Conservation (phyloP, 2,113 vertebrate genomes). For the Oplegnathus fasciatus region DNA sequence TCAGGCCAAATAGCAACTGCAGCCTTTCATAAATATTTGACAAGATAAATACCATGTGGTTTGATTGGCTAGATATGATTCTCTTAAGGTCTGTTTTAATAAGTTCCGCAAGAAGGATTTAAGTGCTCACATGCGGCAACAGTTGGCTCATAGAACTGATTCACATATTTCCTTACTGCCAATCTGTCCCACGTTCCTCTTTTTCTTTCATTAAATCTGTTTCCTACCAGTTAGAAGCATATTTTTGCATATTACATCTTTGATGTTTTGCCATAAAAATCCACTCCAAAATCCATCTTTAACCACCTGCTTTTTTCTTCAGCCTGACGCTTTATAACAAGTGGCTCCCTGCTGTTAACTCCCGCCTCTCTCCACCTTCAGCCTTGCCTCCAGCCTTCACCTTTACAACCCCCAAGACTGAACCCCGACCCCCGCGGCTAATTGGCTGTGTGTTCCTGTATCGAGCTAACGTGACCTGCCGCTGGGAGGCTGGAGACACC, state of each 20-base stretch:
- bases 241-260: neutral
- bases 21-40: neutral
- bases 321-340: neutral
- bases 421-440: conserved; percentile 30
- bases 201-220: neutral
- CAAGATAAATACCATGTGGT: neutral
- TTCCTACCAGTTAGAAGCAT: neutral
- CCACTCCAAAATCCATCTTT: neutral
- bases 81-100: neutral
- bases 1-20: neutral
- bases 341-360: neutral
- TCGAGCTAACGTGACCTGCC: conserved; percentile 73
- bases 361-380: conserved; percentile 15
- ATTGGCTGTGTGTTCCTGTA: conserved; percentile 70
- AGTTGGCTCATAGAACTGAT: neutral
- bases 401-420: neutral
- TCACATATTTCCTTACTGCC: neutral
- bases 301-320: neutral
- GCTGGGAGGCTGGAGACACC: conserved; percentile 64
- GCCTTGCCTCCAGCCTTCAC: conserved; percentile 9
- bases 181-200: neutral
- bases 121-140: neutral
- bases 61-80: neutral
- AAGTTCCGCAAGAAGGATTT: neutral
- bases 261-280: neutral